Percentiles rank a stretch among this genome's conserved stretches.
phyloP scores from a whole-genome alignment of 1,140 invertebrate species.

The Lanistes nyassanus region DNA sequence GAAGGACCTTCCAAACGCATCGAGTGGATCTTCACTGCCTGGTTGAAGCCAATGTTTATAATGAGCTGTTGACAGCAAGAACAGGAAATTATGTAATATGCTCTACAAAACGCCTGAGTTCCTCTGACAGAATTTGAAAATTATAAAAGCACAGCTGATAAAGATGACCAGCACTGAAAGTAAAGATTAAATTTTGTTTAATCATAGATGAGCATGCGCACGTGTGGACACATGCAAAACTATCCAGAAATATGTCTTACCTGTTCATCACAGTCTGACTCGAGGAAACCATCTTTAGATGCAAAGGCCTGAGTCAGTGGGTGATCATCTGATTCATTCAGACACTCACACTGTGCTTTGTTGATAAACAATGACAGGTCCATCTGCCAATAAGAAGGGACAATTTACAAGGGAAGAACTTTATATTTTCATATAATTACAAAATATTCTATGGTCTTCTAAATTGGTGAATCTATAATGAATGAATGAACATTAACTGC shows the following conservation, averaged over 20 bases:
- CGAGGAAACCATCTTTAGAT: slow-evolving; percentile 72
- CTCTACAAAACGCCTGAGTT: neutral
- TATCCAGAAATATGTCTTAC: slow-evolving; percentile 35
- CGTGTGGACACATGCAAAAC: too few relatives aligned
- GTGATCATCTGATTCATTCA: slow-evolving; percentile 97
- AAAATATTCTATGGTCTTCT: too few relatives aligned
- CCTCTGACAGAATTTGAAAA: too few relatives aligned
- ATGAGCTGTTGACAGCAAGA: slow-evolving; percentile 75
- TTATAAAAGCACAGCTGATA: too few relatives aligned
- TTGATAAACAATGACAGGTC: slow-evolving; percentile 87
- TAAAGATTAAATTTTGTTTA: neutral
- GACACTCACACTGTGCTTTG: slow-evolving; percentile 91
- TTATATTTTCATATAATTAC: too few relatives aligned
- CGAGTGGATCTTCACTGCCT: slow-evolving; percentile 98
- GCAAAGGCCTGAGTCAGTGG: slow-evolving; percentile 80
- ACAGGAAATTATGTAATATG: slow-evolving; percentile 6
- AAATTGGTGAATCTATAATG: too few relatives aligned
- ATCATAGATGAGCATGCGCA: too few relatives aligned
- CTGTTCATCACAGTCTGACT: slow-evolving; percentile 68
- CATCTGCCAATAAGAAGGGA: slow-evolving; percentile 75
- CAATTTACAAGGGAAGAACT: neutral
- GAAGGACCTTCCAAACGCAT: slow-evolving; percentile 88
- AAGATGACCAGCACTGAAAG: neutral
- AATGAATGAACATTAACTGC: too few relatives aligned
- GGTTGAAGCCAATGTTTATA: slow-evolving; percentile 90